Evolutionary conservation across 2,888 invertebrate genomes (phyloP).

Genomic region (Marronus borbonicus): DNA sequence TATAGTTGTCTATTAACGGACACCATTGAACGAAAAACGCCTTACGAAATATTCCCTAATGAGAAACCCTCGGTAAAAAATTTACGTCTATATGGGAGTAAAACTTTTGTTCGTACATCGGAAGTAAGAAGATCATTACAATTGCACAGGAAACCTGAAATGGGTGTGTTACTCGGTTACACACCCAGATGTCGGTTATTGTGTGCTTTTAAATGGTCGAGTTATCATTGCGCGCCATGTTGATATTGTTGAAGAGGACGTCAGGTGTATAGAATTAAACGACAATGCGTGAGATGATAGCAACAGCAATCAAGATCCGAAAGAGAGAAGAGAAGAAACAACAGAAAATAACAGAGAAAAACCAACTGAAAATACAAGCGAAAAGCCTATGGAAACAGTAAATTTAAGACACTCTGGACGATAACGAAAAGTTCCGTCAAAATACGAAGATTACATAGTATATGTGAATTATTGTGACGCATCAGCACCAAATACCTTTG

Average conservation of each 20-base stretch:
- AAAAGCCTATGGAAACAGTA: neutral
- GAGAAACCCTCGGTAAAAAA: neutral
- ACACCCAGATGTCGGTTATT: too few species aligned
- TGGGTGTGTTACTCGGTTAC: too few species aligned
- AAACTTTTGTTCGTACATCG: too few species aligned
- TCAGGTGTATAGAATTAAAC: too few species aligned
- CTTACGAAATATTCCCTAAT: neutral
- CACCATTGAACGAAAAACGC: neutral
- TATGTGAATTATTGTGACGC: slow-evolving; percentile 49
- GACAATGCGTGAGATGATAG: too few species aligned
- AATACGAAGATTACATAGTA: slow-evolving; percentile 45
- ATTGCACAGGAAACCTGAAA: neutral
- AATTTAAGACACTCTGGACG: slow-evolving; percentile 31
- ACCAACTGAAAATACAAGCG: neutral
- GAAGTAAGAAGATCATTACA: too few species aligned
- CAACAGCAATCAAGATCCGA: neutral
- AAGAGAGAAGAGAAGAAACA: too few species aligned
- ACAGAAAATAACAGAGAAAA: neutral
- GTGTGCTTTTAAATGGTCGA: too few species aligned
- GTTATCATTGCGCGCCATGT: too few species aligned
- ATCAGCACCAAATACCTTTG: slow-evolving; percentile 45
- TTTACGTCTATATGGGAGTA: neutral
- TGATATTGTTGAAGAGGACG: too few species aligned
- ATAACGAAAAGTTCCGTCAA: slow-evolving; percentile 29
- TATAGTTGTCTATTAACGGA: slow-evolving; percentile 23